Evolutionary conservation across 2,888 invertebrate species (phyloP), one percentile per base, ranked within the genome.

Genomic region (Tipula vernalis): DNA sequence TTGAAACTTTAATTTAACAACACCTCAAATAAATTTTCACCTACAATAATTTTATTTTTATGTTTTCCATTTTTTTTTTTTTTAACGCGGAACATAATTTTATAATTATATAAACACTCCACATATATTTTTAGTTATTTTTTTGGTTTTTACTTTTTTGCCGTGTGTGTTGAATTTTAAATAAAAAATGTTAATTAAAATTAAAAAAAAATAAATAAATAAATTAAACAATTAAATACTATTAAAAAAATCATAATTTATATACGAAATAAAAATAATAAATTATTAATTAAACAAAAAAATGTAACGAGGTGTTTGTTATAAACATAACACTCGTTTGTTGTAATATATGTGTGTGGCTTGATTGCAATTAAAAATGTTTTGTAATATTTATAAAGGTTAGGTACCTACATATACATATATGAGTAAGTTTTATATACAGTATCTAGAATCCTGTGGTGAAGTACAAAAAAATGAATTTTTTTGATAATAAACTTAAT

Each of bases 201-300:
- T 87, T 86, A 87, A 87, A n/a, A 39, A 84, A 88, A 88, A 88
- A 88, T 88, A 87, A 87, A 87, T 10, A 84, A 84, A 88, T 88
- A 87, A 88, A 87, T 71, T 71, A 88, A 87, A 87, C 51, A 44
- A 87, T 47, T 51, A 86, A 57, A 84, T 51, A 87, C 51, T 57
- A 57, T 57, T 57, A 15, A 57, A 57, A 57, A n/a, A 87, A 86
- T 6, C 39, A 88, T 88, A 85, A 87, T 87, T 41, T 87, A 87
- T 87, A 89, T 88, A 88, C 85, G 87, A 87, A 88, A 87, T 88
- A 88, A 88, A 87, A 87, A 87, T 84, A 87, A 88, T 88, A 88
- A 87, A 47, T 41, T 83, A 39, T 86, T 36, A 36, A 28, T 51
- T 87, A 6, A 44, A n/a, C n/a, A 86, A 87, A 18, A 84, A 71